Evolutionary conservation across 2,888 invertebrate genomes (phyloP).

Genomic region (Amblyjoppa fuscipennis): DNA sequence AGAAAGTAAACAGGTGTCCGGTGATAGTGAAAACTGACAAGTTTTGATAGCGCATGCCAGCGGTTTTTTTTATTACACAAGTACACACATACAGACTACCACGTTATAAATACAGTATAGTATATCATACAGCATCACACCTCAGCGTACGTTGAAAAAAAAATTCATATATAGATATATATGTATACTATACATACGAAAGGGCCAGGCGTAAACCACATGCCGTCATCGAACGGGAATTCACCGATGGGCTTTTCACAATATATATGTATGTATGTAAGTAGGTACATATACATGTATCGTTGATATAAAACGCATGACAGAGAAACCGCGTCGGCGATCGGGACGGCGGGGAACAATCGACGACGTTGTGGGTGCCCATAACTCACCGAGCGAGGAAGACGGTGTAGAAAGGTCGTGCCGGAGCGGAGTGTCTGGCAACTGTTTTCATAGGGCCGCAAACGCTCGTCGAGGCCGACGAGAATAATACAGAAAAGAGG

Average conservation of each 20-base stretch:
- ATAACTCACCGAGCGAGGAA: slow-evolving; percentile 58
- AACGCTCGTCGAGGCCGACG: slow-evolving; percentile 42
- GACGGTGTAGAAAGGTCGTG: slow-evolving; percentile 55
- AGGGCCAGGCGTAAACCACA: slow-evolving; percentile 42
- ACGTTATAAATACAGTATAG: slow-evolving; percentile 33
- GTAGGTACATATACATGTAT: slow-evolving; percentile 15
- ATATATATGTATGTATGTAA: neutral
- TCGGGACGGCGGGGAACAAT: slow-evolving; percentile 48
- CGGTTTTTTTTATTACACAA: slow-evolving; percentile 17
- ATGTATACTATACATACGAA: neutral
- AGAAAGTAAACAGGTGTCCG: slow-evolving; percentile 65
- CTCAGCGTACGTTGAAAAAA: slow-evolving; percentile 24
- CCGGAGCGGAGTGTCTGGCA: slow-evolving; percentile 21
- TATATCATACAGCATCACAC: neutral
- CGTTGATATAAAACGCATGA: slow-evolving; percentile 45
- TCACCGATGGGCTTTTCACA: slow-evolving; percentile 35
- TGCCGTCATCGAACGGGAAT: slow-evolving; percentile 58
- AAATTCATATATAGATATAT: neutral
- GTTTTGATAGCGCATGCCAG: slow-evolving; percentile 77
- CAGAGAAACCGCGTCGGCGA: slow-evolving; percentile 59
- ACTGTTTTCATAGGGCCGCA: slow-evolving; percentile 63
- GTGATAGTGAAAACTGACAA: slow-evolving; percentile 60
- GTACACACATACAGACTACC: slow-evolving; percentile 16
- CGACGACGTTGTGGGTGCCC: slow-evolving; percentile 57
- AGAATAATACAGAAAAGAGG: slow-evolving; percentile 34